phyloP scores from a whole-genome alignment of 2,797 vertebrate genomes.

The Lates japonicus region DNA sequence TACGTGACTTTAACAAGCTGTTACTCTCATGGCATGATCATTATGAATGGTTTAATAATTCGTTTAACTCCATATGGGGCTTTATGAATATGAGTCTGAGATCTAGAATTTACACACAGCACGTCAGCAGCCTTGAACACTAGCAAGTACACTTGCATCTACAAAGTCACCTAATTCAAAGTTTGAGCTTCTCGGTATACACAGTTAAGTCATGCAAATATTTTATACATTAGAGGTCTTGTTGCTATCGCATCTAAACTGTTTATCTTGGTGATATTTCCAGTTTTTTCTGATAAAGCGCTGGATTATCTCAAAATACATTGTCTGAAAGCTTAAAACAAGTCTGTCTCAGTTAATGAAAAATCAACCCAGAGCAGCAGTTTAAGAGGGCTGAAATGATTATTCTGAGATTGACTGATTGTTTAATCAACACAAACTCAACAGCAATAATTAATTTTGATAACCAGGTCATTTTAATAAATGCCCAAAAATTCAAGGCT shows the following conservation, averaged over 20 bases:
- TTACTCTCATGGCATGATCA: conserved; percentile 49
- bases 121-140: conserved; percentile 25
- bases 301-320: not conserved
- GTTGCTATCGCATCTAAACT: conserved; percentile 6
- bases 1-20: conserved; percentile 61
- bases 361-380: conserved; percentile 8
- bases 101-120: conserved; percentile 50
- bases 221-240: not conserved
- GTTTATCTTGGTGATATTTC: not conserved
- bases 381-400: not conserved
- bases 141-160: conserved; percentile 12
- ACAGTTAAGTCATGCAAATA: conserved; percentile 16
- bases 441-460: not conserved
- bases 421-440: not conserved
- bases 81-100: conserved; percentile 50
- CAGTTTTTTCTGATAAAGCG: conserved; percentile 21
- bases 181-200: conserved; percentile 1
- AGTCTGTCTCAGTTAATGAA: not conserved
- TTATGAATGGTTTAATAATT: conserved; percentile 74
- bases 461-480: not conserved
- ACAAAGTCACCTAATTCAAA: conserved; percentile 31
- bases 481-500: not conserved
- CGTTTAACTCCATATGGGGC: conserved; percentile 56
- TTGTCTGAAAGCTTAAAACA: not conserved
- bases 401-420: not conserved